Evolutionary conservation across 2,113 vertebrate species (phyloP).

Genomic region (Alaudala cheleensis): DNA sequence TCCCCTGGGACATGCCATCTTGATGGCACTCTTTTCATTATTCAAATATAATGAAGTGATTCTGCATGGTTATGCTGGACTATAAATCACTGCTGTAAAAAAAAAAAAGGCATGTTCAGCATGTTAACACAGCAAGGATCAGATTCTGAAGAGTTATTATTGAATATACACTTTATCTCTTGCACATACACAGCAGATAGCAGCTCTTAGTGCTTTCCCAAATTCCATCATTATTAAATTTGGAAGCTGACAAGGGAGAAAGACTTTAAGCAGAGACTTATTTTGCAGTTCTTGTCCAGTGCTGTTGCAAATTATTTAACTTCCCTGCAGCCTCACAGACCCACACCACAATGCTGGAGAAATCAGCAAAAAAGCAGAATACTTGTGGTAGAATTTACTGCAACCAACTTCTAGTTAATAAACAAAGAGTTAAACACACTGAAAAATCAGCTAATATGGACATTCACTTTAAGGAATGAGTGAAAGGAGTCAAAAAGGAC

Average conservation of each 20-base stretch:
- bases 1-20: conserved; percentile 57
- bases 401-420: neutral
- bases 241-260: neutral
- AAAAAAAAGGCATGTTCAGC: conserved; percentile 30
- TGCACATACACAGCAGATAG: neutral
- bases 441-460: neutral
- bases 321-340: neutral
- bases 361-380: neutral
- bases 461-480: neutral
- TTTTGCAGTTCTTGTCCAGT: neutral
- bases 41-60: conserved; percentile 71
- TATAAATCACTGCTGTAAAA: conserved; percentile 57
- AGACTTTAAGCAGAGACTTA: neutral
- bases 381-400: neutral
- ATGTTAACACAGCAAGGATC: conserved; percentile 59
- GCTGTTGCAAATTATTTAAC: neutral
- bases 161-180: conserved; percentile 3
- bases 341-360: neutral
- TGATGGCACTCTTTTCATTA: conserved; percentile 65
- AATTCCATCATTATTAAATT: conserved; percentile 18
- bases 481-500: neutral
- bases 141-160: conserved; percentile 2
- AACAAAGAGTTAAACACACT: neutral
- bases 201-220: neutral
- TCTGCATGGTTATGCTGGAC: conserved; percentile 50